Evolutionary conservation across 2,888 invertebrate species (phyloP), one percentile per base, ranked within the genome.

Genomic region (Sceliomorpha sp.): DNA sequence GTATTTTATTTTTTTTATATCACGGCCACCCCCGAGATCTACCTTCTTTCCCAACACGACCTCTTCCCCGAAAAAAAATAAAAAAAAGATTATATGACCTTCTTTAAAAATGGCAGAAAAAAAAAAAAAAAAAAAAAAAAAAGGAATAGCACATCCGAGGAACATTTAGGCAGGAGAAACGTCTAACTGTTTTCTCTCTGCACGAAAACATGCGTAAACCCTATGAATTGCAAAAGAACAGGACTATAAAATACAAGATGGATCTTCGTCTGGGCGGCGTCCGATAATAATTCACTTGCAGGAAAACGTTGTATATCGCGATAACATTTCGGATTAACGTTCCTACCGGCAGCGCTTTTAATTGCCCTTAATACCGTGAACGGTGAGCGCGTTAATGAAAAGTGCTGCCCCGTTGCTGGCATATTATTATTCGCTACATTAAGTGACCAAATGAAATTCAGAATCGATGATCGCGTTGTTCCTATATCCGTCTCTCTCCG

Each of bases 341-440:
- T 72, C 48, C 58, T 68, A 31, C 72, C 63, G 67, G 72, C 68
- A 58, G 75, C 72, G 81, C 78, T 83, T 83, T 82, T 83, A 83
- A 83, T 83, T 82, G 82, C 77, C 77, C 80, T 81, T 82, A 81
- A 81, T 82, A 77, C 76, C 75, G 78, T 76, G 79, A 81, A 79
- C 74, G 75, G 77, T 62, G 70, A 56, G 68, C 64, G 76, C 77
- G 79, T 80, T 83, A 84, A 84, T 85, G 83, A 84, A 85, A 84
- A 85, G 83, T 83, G 78, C n/a, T n/a, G n/a, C 81, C 74, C 75
- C 80, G 73, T 66, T 75, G 72, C 73, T 75, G 67, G 51, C 69
- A 71, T 80, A 84, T 82, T 82, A 84, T 85, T 83, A 84, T 85
- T 83, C 84, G 82, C 77, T 84, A 85, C 84, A 85, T 86, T 84